Base-by-base conservation (phyloP, 1,140 invertebrate genomes). In the Zaprionus ghesquierei region DNA sequence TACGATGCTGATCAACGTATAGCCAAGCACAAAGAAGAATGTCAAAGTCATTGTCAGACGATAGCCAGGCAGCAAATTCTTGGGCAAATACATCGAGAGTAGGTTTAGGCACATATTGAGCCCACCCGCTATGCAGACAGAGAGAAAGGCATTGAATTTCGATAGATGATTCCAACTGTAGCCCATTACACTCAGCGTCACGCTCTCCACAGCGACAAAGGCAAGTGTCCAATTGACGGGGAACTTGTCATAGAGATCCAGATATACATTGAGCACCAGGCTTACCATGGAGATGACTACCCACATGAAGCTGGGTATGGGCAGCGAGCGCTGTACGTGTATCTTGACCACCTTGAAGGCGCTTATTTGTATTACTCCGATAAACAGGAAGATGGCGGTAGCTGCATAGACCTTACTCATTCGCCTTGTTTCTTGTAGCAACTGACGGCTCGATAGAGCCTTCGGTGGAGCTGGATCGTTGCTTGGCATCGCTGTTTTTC, bases 221-320 rank as follows among this genome's bases (percentile, higher is more conserved):
- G 55, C 62, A 8, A 84, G 46, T 0, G 59, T 27, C 62, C 69
- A 77, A 23, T 77, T 84, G 46, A 82, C 13, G 10, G 80, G 80
- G 27, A 44, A 65, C 3, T 44, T 27, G 10, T 41, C n/a, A 5
- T 49, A 23, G n/a, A 69, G 0, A 6, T 68, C 38, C 8, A 60
- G 46, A 1, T 23, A 69, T 12, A 69, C 50, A 54, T 82, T 3
- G 1, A 77, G 33, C 0, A 50, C 0, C 1, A 79, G 2, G 50
- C 64, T 65, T 0, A 53, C 29, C 13, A 79, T 2, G 0, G 53
- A 29, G 2, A 77, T 20, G 0, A 82, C 0, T 18, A 70, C 9
- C 58, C 53, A 79, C 27, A 79, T 13, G 6, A 63, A 46, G 4
- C 35, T 50, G 0, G 61, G 31, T 0, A 79, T 3, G 1, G 62